Evolutionary conservation across 1,140 invertebrate genomes (phyloP), one percentile per base, ranked within the genome.

Genomic region (Trachymyrmex septentrionalis): DNA sequence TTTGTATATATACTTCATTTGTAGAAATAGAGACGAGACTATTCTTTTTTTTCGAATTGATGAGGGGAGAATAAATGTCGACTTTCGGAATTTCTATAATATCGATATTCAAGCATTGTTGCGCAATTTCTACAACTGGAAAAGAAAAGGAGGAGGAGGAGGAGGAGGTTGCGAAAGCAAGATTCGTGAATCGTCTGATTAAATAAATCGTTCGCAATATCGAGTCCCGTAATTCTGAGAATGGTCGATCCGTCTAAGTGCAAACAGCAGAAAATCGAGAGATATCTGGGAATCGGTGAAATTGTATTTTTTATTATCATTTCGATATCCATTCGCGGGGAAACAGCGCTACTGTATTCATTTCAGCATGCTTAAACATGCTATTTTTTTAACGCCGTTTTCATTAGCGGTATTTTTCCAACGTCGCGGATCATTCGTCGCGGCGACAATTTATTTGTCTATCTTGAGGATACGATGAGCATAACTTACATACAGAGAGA

Each of bases 341-440:
- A 84, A 84, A 75, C 80, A 75, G 69, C 55, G 69, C 53, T 30
- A 48, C 55, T 82, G 80, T 84, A 84, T 84, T 75, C 80, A 84
- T 73, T 75, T 75, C 67, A 81, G 64, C 80, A 73, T 75, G 80
- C 80, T 84, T 84, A 84, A 84, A 84, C 80, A 84, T 57, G 55
- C 24, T 84, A 73, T 84, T 84, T 84, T 84, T 84, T 84, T 75
- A 84, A 84, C 80, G 55, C 55, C 55, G 80, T 84, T 84, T 84
- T 84, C 80, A 75, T 84, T 84, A 84, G 69, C 80, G 38, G 55
- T 84, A 55, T 84, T 84, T 84, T 73, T 38, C 44, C 55, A 61
- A 38, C 55, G 80, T 75, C 55, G 80, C 80, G 69, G 24, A 84
- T 57, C 80, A 50, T 63, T 71, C 55, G 30, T 75, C 73, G 24